A percentile compares a stretch with the other conserved stretches of the same genome.
phyloP scores from a whole-genome alignment of 2,113 vertebrate genomes.

The Thomomys bottae region DNA sequence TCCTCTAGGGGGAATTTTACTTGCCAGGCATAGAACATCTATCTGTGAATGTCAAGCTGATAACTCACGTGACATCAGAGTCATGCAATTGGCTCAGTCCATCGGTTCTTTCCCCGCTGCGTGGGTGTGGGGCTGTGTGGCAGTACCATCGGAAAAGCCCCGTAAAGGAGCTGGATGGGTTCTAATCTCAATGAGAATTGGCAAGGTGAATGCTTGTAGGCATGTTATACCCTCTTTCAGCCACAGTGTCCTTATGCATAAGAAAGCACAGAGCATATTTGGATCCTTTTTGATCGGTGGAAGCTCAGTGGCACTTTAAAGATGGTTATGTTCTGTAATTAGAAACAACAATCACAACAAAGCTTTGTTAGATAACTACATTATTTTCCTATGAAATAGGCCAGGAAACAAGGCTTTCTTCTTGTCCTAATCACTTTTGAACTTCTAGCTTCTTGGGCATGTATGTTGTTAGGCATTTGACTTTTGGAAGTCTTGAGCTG shows the following conservation, averaged over 20 bases:
- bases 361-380: background rate
- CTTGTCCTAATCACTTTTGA: background rate
- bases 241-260: background rate
- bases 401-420: background rate
- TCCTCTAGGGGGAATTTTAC: background rate
- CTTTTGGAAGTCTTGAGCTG: background rate
- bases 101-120: background rate
- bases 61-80: slow-evolving; percentile 4
- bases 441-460: background rate
- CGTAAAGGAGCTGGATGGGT: background rate
- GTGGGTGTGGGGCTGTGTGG: background rate
- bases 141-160: background rate
- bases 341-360: background rate
- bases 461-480: background rate
- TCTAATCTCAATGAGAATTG: background rate
- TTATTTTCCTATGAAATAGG: background rate
- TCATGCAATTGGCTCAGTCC: background rate
- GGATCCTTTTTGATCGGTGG: background rate
- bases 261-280: background rate
- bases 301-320: background rate
- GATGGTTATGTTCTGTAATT: background rate
- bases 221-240: background rate
- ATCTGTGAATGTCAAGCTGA: slow-evolving; percentile 5
- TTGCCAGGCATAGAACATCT: background rate
- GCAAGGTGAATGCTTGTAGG: background rate